Base-by-base conservation (phyloP, 92 coral and sea anemone genomes). In the Anthopleura xanthogrammica region DNA sequence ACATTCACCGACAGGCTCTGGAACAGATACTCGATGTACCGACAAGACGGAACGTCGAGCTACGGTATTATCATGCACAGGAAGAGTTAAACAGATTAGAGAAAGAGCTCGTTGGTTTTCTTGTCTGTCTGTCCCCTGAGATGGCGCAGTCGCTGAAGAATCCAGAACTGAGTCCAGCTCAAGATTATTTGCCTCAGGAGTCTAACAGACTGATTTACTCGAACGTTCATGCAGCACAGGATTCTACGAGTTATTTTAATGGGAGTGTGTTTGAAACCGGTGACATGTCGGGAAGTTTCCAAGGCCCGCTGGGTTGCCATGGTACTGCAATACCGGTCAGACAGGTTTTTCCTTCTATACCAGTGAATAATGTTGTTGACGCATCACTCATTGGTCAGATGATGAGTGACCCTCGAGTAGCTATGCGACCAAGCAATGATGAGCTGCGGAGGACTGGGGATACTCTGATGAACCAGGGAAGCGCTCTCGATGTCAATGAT, bases 1-100 rank as follows among this genome's bases (percentile, higher is more conserved):
- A 83, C 16, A 80, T 82, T 20, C 90, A 94, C 41, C 94, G 99
- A 36, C 87, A 77, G 56, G 88, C 87, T 3, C 94, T 96, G n/a
- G 88, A 89, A 77, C 97, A 96, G 60, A 87, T 82, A 40, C 89
- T 96, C 65, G 92, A 88, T 36, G 78, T 60, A 40, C 77, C 82
- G 12, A 86, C 89, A 12, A 88, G 99, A 77, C 95, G 94, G 62
- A 95, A 96, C 62, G 90, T 96, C 10, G 99, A 96, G 79, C 92
- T 90, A 55, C 86, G 87, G 60, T 96, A 96, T 80, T 96, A 92
- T 71, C 87, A 90, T 54, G 90, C 98, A 14, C 99, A 94, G 77
- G 91, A 88, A 60, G 92, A 96, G 65, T 89, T 96, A 36, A 88
- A 90, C 78, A 79, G 80, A 52, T 76, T 92, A 48, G 95, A 94